phyloP scores from a whole-genome alignment of 2,888 invertebrate genomes.

The Drosophila affinis region DNA sequence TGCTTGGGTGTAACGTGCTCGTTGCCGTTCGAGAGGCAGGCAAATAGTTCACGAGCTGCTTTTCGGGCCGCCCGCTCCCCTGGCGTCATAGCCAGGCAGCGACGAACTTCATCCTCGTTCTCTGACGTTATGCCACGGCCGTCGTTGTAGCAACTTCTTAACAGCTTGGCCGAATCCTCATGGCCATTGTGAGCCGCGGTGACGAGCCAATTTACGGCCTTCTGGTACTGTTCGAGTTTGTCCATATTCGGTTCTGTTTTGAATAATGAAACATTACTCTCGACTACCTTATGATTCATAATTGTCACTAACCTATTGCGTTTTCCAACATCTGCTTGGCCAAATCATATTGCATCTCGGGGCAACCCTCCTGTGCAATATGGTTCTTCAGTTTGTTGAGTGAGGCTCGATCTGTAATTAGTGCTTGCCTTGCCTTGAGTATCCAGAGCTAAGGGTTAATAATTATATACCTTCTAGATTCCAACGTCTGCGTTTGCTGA shows the following conservation, averaged over 20 bases:
- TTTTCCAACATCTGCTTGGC: conserved; percentile 93
- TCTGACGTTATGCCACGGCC: conserved; percentile 90
- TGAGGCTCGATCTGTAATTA: conserved; percentile 82
- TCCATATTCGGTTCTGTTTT: conserved; percentile 74
- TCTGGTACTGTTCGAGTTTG: conserved; percentile 85
- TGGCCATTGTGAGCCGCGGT: conserved; percentile 97
- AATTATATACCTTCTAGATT: conserved; percentile 81
- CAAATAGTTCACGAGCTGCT: conserved; percentile 94
- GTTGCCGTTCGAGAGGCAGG: conserved; percentile 93
- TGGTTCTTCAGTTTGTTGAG: conserved; percentile 86
- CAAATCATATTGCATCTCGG: conserved; percentile 93
- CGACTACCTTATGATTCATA: neutral
- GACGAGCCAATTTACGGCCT: conserved; percentile 95
- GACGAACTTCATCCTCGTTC: conserved; percentile 89
- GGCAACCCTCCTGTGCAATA: conserved; percentile 94
- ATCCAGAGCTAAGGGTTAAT: too few species aligned
- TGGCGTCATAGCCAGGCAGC: conserved; percentile 92
- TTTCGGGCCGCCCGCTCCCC: conserved; percentile 94
- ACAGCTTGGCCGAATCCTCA: conserved; percentile 91
- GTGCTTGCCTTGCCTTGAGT: neutral
- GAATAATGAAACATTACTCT: neutral
- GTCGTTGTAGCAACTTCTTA: conserved; percentile 86
- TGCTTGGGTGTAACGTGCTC: conserved; percentile 94
- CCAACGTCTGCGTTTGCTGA: conserved; percentile 81
- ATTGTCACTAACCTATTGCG: conserved; percentile 86